Evolutionary conservation across 1,140 invertebrate species (phyloP).

Genomic region (Ectropis grisescens): DNA sequence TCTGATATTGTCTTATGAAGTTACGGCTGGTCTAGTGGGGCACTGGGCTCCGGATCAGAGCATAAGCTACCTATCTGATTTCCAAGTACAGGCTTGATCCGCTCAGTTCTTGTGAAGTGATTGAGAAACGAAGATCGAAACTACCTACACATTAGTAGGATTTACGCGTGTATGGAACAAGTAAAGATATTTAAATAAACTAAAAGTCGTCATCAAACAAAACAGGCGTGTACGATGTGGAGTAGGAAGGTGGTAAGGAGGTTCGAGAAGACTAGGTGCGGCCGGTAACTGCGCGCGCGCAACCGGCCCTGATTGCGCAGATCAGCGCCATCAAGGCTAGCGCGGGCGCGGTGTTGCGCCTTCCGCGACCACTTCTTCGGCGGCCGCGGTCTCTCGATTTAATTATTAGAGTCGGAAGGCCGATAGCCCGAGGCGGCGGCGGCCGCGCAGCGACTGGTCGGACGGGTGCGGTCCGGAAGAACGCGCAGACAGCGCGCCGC

Average conservation of each 20-base stretch:
- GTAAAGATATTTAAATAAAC: no score
- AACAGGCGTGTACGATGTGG: no score
- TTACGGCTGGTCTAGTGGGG: no score
- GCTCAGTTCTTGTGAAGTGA: no score
- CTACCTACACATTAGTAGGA: neutral
- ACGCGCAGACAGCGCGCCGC: constrained; percentile 62
- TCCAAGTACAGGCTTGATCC: no score
- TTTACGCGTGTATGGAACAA: neutral
- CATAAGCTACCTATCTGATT: no score
- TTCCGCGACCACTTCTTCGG: constrained; percentile 26
- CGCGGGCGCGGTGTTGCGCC: constrained; percentile 45
- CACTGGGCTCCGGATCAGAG: no score
- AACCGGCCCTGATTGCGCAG: constrained; percentile 62
- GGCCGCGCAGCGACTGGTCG: constrained; percentile 56
- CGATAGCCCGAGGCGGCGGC: constrained; percentile 59
- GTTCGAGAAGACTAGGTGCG: constrained; percentile 48
- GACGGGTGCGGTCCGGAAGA: constrained; percentile 62
- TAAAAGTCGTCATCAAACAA: no score
- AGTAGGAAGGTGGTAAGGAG: constrained; percentile 25
- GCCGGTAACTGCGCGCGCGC: constrained; percentile 40
- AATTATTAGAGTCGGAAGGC: constrained; percentile 64
- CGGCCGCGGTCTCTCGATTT: constrained; percentile 38
- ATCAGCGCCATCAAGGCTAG: constrained; percentile 62
- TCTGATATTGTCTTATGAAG: no score
- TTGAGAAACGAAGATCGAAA: no score